A percentile compares a stretch with the other conserved stretches of the same genome.
Evolutionary conservation across 2,797 vertebrate genomes (phyloP).

Genomic region (Chrosomus eos): DNA sequence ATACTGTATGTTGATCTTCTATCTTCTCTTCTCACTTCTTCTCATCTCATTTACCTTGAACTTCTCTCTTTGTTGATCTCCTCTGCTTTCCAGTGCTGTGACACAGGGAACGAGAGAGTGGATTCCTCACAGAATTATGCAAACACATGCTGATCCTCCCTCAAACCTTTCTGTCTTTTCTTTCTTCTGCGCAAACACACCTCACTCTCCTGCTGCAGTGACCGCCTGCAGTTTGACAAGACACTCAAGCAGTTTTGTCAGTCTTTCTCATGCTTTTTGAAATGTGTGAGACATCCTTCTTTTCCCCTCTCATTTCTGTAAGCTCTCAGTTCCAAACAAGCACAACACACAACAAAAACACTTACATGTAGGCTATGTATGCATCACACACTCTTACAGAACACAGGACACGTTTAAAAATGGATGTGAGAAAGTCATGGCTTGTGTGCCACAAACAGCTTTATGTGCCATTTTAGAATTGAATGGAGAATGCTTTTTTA

Average conservation of each 20-base stretch:
- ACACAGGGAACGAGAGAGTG: constrained; percentile 6
- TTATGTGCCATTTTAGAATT: background rate
- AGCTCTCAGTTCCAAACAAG: background rate
- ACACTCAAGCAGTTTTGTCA: background rate
- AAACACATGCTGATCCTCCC: constrained; percentile 53
- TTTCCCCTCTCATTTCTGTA: background rate
- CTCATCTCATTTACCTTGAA: background rate
- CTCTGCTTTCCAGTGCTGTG: background rate
- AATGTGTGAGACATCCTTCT: background rate
- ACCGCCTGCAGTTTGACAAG: constrained; percentile 28
- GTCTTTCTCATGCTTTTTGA: background rate
- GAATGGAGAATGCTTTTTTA: background rate
- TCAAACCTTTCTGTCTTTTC: constrained; percentile 49
- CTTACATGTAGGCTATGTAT: background rate
- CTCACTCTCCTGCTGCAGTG: constrained; percentile 32
- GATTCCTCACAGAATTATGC: constrained; percentile 35
- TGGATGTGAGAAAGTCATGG: background rate
- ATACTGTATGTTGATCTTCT: background rate
- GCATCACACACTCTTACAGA: background rate
- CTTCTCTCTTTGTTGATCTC: constrained; percentile 6
- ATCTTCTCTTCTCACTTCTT: background rate
- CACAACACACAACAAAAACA: constrained; percentile 1
- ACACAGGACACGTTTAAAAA: background rate
- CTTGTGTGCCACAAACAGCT: background rate
- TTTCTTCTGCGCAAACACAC: constrained; percentile 46